These are phyloP conservation scores for Crematogaster levior DNA, from an alignment of 2,888 invertebrate species.

Conservation along the genomic window DNA sequence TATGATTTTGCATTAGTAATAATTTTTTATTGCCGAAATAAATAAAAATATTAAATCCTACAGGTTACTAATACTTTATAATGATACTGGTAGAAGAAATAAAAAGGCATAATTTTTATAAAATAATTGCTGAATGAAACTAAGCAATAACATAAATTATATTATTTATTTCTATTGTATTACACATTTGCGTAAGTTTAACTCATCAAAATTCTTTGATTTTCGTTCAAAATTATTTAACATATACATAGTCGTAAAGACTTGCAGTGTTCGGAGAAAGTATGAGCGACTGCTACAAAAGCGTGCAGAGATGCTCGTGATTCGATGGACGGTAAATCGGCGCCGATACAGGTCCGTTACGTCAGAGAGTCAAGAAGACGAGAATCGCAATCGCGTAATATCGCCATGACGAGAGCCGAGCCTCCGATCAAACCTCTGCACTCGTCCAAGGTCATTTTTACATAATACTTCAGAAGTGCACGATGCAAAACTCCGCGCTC, in stretches of 20 bases:
- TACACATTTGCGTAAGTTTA: background rate
- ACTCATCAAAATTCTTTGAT: background rate
- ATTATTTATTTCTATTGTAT: background rate
- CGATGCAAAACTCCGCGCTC: conserved; percentile 49
- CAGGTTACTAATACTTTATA: background rate
- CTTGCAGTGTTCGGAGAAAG: background rate
- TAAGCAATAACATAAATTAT: background rate
- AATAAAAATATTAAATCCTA: background rate
- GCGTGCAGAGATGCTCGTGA: background rate
- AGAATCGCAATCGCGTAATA: conserved; percentile 49
- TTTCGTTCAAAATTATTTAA: background rate
- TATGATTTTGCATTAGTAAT: background rate
- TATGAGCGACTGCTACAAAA: background rate
- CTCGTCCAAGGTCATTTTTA: conserved; percentile 78
- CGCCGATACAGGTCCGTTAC: conserved; percentile 21
- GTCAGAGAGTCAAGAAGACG: conserved; percentile 35
- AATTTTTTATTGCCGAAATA: background rate
- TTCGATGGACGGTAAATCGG: conserved; percentile 23
- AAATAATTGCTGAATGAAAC: background rate
- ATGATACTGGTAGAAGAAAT: too few species aligned
- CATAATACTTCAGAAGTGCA: conserved; percentile 71
- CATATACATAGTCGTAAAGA: background rate
- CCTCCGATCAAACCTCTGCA: conserved; percentile 71
- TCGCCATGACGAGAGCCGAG: conserved; percentile 39
- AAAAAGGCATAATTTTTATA: background rate